A percentile compares a stretch with the other conserved stretches of the same genome.
Evolutionary conservation across 1,140 invertebrate genomes (phyloP).

Genomic region (Dreissena polymorpha): DNA sequence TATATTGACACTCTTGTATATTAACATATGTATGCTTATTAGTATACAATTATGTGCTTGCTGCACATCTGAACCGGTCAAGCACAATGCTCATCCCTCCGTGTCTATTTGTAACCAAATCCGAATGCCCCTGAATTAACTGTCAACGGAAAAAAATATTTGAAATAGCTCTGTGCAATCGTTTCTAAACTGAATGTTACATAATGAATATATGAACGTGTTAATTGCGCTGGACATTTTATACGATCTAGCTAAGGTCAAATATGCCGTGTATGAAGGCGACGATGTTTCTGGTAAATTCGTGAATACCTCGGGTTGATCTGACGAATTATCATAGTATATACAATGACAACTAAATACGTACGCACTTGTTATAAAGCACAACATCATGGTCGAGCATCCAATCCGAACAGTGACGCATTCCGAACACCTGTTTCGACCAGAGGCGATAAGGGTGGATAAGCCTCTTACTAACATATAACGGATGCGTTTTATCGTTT

Average conservation of each 20-base stretch:
- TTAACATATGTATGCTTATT: too few species aligned
- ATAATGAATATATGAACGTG: conserved; percentile 50
- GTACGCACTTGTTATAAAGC: conserved; percentile 41
- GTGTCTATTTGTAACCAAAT: too few species aligned
- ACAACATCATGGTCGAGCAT: conserved; percentile 44
- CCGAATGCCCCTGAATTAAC: too few species aligned
- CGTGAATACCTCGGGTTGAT: not conserved
- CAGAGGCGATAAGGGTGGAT: too few species aligned
- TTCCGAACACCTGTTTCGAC: too few species aligned
- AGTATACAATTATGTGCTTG: too few species aligned
- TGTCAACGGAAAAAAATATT: not conserved
- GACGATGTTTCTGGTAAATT: not conserved
- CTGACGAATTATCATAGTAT: conserved; percentile 36
- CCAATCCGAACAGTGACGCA: conserved; percentile 1
- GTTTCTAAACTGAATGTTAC: conserved; percentile 47
- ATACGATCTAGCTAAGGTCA: conserved; percentile 29
- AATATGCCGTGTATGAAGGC: conserved; percentile 8
- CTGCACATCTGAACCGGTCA: too few species aligned
- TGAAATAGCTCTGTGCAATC: conserved; percentile 23
- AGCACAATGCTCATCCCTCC: too few species aligned
- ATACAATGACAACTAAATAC: conserved; percentile 48
- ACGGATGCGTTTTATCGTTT: too few species aligned
- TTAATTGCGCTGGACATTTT: conserved; percentile 45
- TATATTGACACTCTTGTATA: too few species aligned
- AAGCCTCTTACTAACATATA: too few species aligned